Evolutionary conservation across 1,140 invertebrate species (phyloP), one percentile per base, ranked within the genome.

Genomic region (Ceratoteleas bidentatus): DNA sequence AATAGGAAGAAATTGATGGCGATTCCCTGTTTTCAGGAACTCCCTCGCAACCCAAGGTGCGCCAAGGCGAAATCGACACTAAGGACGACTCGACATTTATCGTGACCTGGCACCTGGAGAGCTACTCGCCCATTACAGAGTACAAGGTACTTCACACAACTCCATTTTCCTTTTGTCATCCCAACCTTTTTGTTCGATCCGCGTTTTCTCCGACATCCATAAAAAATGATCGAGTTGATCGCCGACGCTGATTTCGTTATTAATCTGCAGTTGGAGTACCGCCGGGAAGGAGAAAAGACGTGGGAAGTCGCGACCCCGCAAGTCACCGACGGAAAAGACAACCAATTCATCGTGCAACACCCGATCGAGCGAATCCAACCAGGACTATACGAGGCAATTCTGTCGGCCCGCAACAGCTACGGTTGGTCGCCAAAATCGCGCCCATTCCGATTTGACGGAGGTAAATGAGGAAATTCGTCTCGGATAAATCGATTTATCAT

Each of bases 91-190:
- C 88, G 45, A 87, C 87, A 45, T 47, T 87, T 64, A 90, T 90
- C 49, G 65, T 92, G 0, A 92, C 89, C 11, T 93, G 92, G 92
- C 84, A 82, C 13, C 83, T 92, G 33, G 88, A 92, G 24, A 93
- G 92, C 81, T 92, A 88, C 54, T 88, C 91, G 2, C 91, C 92
- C 0, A 91, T 93, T 11, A 87, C 81, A 9, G 90, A 92, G 68
- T 92, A 91, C 72, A 86, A 87, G 58, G 88, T 90, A 73, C 83
- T 68, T 65, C 69, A 50, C 3, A 50, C 16, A 50, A 66, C 7
- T 65, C 10, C 32, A 74, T 74, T 58, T 52, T 45, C 47, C 43
- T 65, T 58, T 58, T 57, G 50, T 69, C 38, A 57, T 49, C 6
- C 33, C 16, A 11, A 24, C 24, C 34, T 56, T 54, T 38, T 38